Evolutionary conservation across 2,113 vertebrate genomes (phyloP).

Genomic region (Leiothrix lutea): DNA sequence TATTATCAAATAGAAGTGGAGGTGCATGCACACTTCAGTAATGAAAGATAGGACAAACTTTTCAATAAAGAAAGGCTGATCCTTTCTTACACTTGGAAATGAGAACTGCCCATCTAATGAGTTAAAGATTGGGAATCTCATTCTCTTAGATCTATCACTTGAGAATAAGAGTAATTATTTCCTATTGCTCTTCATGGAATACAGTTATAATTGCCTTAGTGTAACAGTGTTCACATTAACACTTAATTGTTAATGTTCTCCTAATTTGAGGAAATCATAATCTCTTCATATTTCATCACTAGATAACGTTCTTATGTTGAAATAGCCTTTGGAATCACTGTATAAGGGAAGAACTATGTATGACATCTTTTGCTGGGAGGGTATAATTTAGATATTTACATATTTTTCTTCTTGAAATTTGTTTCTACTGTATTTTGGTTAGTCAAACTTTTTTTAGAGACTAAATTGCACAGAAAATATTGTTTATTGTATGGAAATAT

Average conservation of each 20-base stretch:
- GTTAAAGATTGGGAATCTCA: constrained; percentile 68
- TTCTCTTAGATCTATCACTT: constrained; percentile 71
- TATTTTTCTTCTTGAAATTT: neutral
- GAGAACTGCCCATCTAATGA: constrained; percentile 56
- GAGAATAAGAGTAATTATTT: constrained; percentile 81
- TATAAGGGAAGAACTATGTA: neutral
- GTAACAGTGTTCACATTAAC: constrained; percentile 70
- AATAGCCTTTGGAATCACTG: neutral
- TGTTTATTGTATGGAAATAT: neutral
- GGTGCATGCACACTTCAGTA: neutral
- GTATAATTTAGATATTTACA: neutral
- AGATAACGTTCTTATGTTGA: constrained; percentile 50
- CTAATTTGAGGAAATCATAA: constrained; percentile 70
- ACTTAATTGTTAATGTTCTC: constrained; percentile 76
- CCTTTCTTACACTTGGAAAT: neutral
- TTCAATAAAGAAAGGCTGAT: neutral
- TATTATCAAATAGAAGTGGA: neutral
- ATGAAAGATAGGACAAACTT: neutral
- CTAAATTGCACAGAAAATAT: neutral
- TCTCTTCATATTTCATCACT: constrained; percentile 67
- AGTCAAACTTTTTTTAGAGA: neutral
- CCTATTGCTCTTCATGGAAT: constrained; percentile 75
- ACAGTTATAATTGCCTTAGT: constrained; percentile 75
- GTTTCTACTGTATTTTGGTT: neutral
- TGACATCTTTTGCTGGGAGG: neutral